Conservation (phyloP, 2,113 vertebrate genomes). For the Archocentrus centrarchus region DNA sequence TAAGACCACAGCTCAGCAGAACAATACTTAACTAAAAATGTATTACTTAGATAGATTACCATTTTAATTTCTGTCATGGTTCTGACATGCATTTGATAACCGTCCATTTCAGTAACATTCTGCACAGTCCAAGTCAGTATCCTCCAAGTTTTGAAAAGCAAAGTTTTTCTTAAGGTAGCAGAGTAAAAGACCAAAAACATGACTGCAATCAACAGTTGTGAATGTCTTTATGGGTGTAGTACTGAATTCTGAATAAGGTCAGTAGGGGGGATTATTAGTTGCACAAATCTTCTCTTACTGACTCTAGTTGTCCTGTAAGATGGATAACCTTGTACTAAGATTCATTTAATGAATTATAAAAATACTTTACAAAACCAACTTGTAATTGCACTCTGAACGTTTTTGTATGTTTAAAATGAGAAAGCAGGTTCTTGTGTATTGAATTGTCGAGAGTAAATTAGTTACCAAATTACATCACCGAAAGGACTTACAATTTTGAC, state of each 20-base stretch:
- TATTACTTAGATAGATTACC: neutral
- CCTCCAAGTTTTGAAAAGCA: neutral
- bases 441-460: neutral
- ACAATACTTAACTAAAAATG: neutral
- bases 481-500: neutral
- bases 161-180: neutral
- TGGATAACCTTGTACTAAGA: neutral
- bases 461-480: neutral
- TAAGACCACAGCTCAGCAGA: neutral
- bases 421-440: neutral
- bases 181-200: neutral
- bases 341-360: constrained; percentile 34
- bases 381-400: neutral
- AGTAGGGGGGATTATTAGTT: neutral
- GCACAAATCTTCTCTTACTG: neutral
- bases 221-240: neutral
- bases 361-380: neutral
- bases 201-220: neutral
- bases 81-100: neutral
- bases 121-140: neutral
- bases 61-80: neutral
- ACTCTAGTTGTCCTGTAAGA: neutral
- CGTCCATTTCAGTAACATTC: neutral
- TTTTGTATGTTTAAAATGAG: neutral
- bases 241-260: neutral